These are phyloP conservation scores for Stegophylla sp. DNA, from an alignment of 2,888 invertebrate species.

Conservation along the genomic window DNA sequence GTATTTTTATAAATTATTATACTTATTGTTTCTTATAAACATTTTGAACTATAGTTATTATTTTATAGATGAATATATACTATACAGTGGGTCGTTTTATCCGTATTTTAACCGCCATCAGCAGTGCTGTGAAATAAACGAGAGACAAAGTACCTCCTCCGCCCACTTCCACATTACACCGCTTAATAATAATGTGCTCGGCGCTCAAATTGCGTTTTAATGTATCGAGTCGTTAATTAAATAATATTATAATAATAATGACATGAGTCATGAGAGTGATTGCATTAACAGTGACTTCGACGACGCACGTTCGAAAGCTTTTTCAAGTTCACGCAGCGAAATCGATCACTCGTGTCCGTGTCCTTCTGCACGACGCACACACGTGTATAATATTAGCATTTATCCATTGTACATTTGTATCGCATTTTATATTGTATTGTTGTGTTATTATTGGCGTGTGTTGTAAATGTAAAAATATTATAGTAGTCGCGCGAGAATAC, in stretches of 20 bases:
- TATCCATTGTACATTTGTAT: conserved; percentile 21
- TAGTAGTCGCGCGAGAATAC: conserved; percentile 15
- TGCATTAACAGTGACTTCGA: background rate
- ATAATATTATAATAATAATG: background rate
- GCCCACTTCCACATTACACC: conserved; percentile 38
- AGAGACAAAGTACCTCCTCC: conserved; percentile 34
- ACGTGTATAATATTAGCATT: background rate
- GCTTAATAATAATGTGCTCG: conserved; percentile 35
- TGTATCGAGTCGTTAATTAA: conserved; percentile 32
- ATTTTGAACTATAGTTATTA: conserved; percentile 23
- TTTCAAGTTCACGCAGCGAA: conserved; percentile 13
- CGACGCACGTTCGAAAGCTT: conserved; percentile 2
- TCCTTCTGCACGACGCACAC: background rate
- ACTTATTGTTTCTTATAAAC: background rate
- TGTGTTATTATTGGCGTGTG: background rate
- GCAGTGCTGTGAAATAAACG: conserved; percentile 11
- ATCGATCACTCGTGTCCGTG: background rate
- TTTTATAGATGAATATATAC: background rate
- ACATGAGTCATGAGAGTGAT: background rate
- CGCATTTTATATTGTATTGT: background rate
- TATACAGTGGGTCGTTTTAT: background rate
- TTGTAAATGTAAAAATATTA: background rate
- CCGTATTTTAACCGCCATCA: conserved; percentile 42
- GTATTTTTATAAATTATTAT: conserved; percentile 1
- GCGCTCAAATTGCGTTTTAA: conserved; percentile 39